Evolutionary conservation across 1,140 invertebrate genomes (phyloP).

Genomic region (Drosophila repleta): DNA sequence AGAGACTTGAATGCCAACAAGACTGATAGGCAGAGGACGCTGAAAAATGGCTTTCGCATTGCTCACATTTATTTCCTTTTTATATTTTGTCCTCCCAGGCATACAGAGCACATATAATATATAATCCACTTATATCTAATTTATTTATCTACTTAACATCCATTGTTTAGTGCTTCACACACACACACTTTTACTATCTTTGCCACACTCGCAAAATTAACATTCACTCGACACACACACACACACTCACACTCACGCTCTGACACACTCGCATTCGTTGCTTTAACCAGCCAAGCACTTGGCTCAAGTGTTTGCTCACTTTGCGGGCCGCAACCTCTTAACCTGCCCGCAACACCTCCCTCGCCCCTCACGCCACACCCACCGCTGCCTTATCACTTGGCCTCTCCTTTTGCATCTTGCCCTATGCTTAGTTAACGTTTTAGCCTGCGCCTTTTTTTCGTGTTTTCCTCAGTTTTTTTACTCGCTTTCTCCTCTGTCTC

Average conservation of each 20-base stretch:
- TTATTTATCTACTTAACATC: conserved; percentile 36
- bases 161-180: conserved; percentile 42
- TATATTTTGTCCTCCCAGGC: background rate
- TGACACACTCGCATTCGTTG: conserved; percentile 38
- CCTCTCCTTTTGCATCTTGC: conserved; percentile 14
- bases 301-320: conserved; percentile 78
- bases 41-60: background rate
- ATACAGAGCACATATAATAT: background rate
- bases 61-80: background rate
- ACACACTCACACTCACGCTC: conserved; percentile 10
- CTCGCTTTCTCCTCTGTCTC: conserved; percentile 38
- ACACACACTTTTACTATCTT: conserved; percentile 54
- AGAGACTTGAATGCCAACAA: no score
- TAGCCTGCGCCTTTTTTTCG: conserved; percentile 31
- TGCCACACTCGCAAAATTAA: conserved; percentile 39
- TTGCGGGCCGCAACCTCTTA: conserved; percentile 58
- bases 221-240: conserved; percentile 11
- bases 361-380: background rate
- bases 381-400: background rate
- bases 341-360: conserved; percentile 7
- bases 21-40: background rate
- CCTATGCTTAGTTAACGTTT: conserved; percentile 55
- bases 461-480: conserved; percentile 26
- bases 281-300: conserved; percentile 73
- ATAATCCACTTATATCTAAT: conserved; percentile 40